Conservation (phyloP, 2,888 invertebrate genomes). For the Stenchaetothrips biformis region DNA sequence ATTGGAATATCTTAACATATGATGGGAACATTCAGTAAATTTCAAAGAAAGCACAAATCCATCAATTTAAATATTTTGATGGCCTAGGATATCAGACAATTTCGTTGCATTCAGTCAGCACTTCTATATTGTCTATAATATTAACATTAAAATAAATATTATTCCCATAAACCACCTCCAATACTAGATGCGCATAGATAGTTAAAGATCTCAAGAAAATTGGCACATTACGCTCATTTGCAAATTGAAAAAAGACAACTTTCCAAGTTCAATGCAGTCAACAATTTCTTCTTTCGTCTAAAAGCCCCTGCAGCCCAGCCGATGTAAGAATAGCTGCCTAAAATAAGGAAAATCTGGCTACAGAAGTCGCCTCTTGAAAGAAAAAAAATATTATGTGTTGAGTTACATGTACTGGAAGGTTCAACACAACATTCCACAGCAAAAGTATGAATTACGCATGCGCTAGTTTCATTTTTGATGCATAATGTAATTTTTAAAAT, state of each 20-base stretch:
- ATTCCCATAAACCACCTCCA: background rate
- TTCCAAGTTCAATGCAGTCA: no score
- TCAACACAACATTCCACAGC: no score
- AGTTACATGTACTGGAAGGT: no score
- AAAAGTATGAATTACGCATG: no score
- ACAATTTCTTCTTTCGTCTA: no score
- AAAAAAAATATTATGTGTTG: no score
- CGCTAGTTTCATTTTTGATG: no score
- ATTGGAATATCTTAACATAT: no score
- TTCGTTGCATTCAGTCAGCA: constrained; percentile 9
- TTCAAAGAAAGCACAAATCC: background rate
- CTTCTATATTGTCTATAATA: background rate
- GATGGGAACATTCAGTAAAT: background rate
- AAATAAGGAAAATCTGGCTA: no score
- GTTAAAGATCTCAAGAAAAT: background rate
- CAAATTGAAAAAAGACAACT: background rate
- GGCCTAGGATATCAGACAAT: background rate
- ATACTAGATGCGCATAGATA: background rate
- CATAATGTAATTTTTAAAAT: no score
- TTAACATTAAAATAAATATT: background rate
- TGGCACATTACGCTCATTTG: background rate
- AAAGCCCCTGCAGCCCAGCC: background rate
- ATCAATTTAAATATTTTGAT: background rate
- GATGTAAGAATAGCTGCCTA: background rate
- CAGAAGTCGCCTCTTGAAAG: no score